Base-by-base conservation (phyloP, 2,797 vertebrate genomes). In the Sebastes ruberrimus region DNA sequence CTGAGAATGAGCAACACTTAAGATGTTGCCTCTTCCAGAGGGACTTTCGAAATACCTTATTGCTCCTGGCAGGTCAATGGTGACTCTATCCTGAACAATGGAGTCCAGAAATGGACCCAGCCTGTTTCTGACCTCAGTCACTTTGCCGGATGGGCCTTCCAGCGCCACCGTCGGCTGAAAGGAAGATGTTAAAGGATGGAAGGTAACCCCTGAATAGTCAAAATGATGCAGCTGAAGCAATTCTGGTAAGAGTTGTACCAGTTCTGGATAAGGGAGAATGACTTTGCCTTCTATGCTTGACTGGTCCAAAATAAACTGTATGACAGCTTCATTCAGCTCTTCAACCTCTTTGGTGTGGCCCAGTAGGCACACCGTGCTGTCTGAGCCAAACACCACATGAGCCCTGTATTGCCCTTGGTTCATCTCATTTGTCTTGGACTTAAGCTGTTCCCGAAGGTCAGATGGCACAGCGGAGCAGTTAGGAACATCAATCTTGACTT, bases 341-440 rank as follows among this genome's bases (percentile, higher is more conserved):
- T 84, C 74, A 10, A 94, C 91, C 18, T 92, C 85, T 52, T 79
- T 38, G 0, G 14, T 16, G 69, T 90, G 92, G 10, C 94, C 94
- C 6, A 89, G 20, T 23, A 94, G 53, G 30, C 8, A 62, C 9
- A 93, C 32, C 0, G 3, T 60, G 56, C 22, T 69, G 20, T 71
- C 69, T 33, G 69, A 10, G 13, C 68, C 53, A 46, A 75, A 88
- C 55, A 70, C 62, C 1, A 78, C 33, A 18, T 65, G 42, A 62
- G 75, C 86, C 76, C 80, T 87, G 30, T 7, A 52, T 7, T 74
- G 75, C 2, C 22, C 59, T 46, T 67, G 32, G 61, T 93, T 92
- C 49, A 92, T 65, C 52, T 84, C 71, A 25, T 71, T 73, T 27
- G 46, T 63, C 59, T 74, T 81, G 35, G 65, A 63, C 27, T 68